phyloP scores from a whole-genome alignment of 1,140 invertebrate genomes.

The Zaprionus tsacasi region DNA sequence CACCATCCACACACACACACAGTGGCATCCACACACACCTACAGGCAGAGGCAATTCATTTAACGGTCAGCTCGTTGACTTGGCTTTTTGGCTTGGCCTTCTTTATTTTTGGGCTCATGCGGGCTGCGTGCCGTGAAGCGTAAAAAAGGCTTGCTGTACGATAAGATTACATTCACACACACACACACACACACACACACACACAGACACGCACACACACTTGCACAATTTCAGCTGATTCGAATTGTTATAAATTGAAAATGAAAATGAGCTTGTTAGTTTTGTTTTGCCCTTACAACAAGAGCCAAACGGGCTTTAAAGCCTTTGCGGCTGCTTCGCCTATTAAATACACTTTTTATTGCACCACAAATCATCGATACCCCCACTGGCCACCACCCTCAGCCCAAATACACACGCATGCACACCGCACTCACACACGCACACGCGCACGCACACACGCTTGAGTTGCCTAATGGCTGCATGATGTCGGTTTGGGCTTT shows the following conservation, averaged over 20 bases:
- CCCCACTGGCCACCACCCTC: not conserved
- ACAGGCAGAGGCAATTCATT: slow-evolving; percentile 32
- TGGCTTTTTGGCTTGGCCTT: slow-evolving; percentile 34
- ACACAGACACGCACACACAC: not conserved
- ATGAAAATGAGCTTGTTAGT: slow-evolving; percentile 67
- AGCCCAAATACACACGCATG: not conserved
- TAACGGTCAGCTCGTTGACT: slow-evolving; percentile 46
- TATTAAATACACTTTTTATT: slow-evolving; percentile 76
- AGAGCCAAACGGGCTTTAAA: slow-evolving; percentile 34
- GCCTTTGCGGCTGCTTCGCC: slow-evolving; percentile 26
- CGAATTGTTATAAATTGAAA: slow-evolving; percentile 80
- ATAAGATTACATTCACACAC: slow-evolving; percentile 62
- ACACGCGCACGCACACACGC: not conserved
- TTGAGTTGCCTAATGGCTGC: slow-evolving; percentile 68
- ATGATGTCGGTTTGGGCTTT: slow-evolving; percentile 59
- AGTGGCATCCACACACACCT: not conserved
- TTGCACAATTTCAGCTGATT: slow-evolving; percentile 47
- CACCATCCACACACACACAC: slow-evolving; percentile 1
- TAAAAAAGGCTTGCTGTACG: slow-evolving; percentile 77
- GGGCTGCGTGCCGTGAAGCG: slow-evolving; percentile 60
- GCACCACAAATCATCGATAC: slow-evolving; percentile 69
- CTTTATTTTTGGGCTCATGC: slow-evolving; percentile 44
- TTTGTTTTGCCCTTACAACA: slow-evolving; percentile 38
- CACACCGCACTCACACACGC: slow-evolving; percentile 6
- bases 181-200: slow-evolving; percentile 17